Evolutionary conservation across 2,113 vertebrate genomes (phyloP), one percentile per base, ranked within the genome.

Genomic region (Aythya baeri): DNA sequence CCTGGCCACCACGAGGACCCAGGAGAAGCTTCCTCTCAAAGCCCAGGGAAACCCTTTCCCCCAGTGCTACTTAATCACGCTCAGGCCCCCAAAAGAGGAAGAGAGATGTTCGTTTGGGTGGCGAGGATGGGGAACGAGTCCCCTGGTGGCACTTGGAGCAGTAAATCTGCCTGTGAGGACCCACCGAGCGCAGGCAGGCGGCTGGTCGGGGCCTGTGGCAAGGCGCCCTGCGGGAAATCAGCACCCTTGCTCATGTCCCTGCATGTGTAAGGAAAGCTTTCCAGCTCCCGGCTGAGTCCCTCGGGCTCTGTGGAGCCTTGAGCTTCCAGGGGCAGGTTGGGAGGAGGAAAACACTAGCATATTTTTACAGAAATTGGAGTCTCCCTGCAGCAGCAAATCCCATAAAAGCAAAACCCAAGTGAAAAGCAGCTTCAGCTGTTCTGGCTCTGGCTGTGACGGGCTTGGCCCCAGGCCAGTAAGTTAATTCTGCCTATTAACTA

Each of bases 401-500:
- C 7, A 2, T 91, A 95, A 95, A 94, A 91, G 94, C 54, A 81
- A 91, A 91, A 84, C 88, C 93, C 91, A 70, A 92, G 93, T 89
- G 94, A 68, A 91, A 96, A 89, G 75, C 92, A 82, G 94, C 90
- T 95, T 97, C 96, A 93, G 91, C 86, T 97, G 58, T 74, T 73
- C 73, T 93, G 78, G 93, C 92, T 90, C 83, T 89, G 93, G 84
- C 94, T 57, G 88, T 93, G 92, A 91, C 13, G 62, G 83, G 89
- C 54, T 92, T 97, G 97, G 97, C 97, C 93, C 72, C 84, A 46
- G 83, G 98, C 97, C 98, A 97, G 95, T 46, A 87, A 89, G 92
- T 95, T 97, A 91, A 83, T 97, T 95, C 94, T 85, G 91, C 94
- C 94, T 95, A 97, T 97, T 98, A 98, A 97, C 97, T 97, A 97